phyloP scores from a whole-genome alignment of 2,113 vertebrate genomes.

The Suricata suricatta region DNA sequence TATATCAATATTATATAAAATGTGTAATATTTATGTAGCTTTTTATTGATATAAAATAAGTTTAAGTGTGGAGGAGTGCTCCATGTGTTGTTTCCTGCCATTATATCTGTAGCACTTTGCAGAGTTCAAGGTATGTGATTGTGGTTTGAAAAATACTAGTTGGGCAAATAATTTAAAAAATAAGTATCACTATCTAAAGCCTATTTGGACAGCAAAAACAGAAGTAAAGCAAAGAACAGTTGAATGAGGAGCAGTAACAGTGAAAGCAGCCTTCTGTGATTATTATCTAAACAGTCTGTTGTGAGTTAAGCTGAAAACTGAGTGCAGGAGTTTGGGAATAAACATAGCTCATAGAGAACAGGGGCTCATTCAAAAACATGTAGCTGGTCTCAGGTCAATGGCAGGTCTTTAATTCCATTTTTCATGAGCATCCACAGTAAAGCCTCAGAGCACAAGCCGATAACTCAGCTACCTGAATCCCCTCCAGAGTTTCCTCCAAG shows the following conservation, averaged over 20 bases:
- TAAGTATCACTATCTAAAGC: background rate
- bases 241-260: background rate
- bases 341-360: background rate
- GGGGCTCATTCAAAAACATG: constrained; percentile 33
- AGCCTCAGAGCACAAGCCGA: constrained; percentile 39
- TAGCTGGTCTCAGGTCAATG: constrained; percentile 2
- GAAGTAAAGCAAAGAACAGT: background rate
- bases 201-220: background rate
- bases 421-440: constrained; percentile 50
- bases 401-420: constrained; percentile 50
- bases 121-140: background rate
- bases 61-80: background rate
- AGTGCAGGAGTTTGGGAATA: background rate
- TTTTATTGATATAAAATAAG: background rate
- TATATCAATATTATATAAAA: background rate
- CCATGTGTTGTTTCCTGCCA: background rate
- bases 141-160: background rate
- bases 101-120: background rate
- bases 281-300: background rate
- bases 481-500: constrained; percentile 19
- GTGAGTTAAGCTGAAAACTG: constrained; percentile 27
- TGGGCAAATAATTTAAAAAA: background rate
- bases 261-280: background rate
- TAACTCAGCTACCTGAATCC: constrained; percentile 37
- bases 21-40: background rate